Base-by-base conservation (phyloP, 1,140 invertebrate genomes). In the Nylanderia fulva region DNA sequence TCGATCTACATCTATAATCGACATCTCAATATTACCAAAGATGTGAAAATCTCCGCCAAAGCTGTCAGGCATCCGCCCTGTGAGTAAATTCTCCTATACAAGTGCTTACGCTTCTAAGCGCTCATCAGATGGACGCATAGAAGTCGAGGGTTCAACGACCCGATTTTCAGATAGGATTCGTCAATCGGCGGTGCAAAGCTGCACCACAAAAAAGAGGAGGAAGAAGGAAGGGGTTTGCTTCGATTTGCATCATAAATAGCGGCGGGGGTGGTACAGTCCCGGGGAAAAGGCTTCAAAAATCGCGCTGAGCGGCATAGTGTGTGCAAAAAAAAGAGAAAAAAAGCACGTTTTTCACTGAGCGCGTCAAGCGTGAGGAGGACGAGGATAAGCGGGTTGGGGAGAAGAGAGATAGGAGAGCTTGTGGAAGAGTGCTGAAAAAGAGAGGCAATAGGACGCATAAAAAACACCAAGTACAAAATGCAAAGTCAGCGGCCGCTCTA, bases 401-500 rank as follows among this genome's bases (percentile, higher is more conserved):
- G n/a, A 24, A 21, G n/a, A 24, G 29, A 24, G 54, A 15, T 54
- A 52, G 60, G 79, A 64, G 79, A 64, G 24, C 29, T n/a, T 24
- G 56, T 24, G 56, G 39, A 84, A 36, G 77, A 54, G 77, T 56
- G 64, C 52, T 69, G 69, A 71, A 88, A 88, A 89, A 77, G 66
- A 76, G 72, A 77, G 80, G 76, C 74, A 83, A 89, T 85, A 88
- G 80, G 61, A 86, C 63, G 87, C 87, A 75, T 82, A 80, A 85
- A 88, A 90, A 88, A 86, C 58, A 77, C 68, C 77, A 74, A 80
- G 71, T 89, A 83, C 84, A 74, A 79, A 87, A 91, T 88, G 87
- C 89, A 90, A 90, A 88, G 82, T 91, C 85, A 88, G 87, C 83
- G 24, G 60, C 27, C 56, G 71, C 42, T 76, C 72, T 84, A 82